Evolutionary conservation across 2,797 vertebrate species (phyloP), one percentile per base, ranked within the genome.

Genomic region (Percopsis omiscomaycus): DNA sequence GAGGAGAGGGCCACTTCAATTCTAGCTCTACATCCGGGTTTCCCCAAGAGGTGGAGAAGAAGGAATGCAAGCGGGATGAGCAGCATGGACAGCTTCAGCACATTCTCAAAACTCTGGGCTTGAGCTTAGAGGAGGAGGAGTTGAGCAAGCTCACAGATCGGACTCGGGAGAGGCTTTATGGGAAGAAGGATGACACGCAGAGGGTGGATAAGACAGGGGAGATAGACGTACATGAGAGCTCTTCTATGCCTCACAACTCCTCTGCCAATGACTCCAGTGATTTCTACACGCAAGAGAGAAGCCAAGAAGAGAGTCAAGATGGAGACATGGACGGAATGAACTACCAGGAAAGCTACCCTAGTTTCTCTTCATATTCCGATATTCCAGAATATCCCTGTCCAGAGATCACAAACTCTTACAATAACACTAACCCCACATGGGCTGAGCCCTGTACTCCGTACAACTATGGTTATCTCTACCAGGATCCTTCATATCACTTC

Each of bases 121-220:
- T 90, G 60, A 80, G 64, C 47, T 54, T 90, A 22, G 86, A 82
- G 3, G n/a, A 42, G 12, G 83, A 89, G 0, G 88, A 89, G 60
- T 60, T 89, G 64, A 83, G 49, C 53, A 64, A 64, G 55, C 16
- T 89, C 3, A 48, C 77, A 9, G 75, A 83, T 49, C 74, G 84
- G 8, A 90, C 84, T 48, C 74, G 86, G 50, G 82, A 86, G 79
- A 80, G 88, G 68, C 67, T 90, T 5, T 87, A 86, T 2, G 86
- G 88, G 6, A 86, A 71, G 59, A 85, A 63, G 29, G 61, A 70
- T 4, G 14, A 5, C 2, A 14, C 13, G 1, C 6, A 4, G 2
- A 46, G 0, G 0, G 3, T 12, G 1, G 52, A 32, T 2, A 11
- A 47, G 37, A 69, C 6, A 46, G 9, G 0, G 16, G 66, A 69